Evolutionary conservation across 1,140 invertebrate genomes (phyloP).

Genomic region (Phymastichus coffea): DNA sequence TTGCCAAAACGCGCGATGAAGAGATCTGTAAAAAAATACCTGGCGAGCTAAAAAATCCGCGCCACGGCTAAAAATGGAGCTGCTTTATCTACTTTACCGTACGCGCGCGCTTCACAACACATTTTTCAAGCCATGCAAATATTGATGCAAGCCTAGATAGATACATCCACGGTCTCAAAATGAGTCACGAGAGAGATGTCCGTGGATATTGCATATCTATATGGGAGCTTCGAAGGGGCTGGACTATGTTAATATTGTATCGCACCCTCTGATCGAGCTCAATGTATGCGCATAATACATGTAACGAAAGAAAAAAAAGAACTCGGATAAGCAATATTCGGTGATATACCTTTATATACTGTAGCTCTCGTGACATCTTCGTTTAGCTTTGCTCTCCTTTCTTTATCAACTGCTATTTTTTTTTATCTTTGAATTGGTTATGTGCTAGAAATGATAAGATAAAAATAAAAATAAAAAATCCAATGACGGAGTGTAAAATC

Average conservation of each 20-base stretch:
- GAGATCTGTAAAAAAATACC: slow-evolving; percentile 26
- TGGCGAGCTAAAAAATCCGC: slow-evolving; percentile 2
- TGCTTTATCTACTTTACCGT: background rate
- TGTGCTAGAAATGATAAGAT: slow-evolving; percentile 15
- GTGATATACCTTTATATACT: slow-evolving; percentile 20
- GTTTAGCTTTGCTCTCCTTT: slow-evolving; percentile 4
- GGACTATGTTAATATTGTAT: slow-evolving; percentile 10
- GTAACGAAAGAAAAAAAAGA: background rate
- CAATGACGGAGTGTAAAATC: background rate
- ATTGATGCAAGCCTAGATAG: slow-evolving; percentile 3
- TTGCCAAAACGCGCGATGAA: too few relatives aligned
- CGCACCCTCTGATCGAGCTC: slow-evolving; percentile 5
- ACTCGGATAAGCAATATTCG: slow-evolving; percentile 16
- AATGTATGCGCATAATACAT: background rate
- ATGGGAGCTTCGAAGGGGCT: slow-evolving; percentile 1
- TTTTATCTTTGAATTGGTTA: background rate
- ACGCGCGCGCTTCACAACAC: background rate
- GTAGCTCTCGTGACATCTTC: background rate
- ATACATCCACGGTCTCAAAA: slow-evolving; percentile 20
- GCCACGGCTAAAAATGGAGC: background rate
- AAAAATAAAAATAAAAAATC: slow-evolving; percentile 13
- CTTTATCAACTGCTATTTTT: slow-evolving; percentile 6
- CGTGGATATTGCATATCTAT: slow-evolving; percentile 9
- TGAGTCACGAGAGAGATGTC: slow-evolving; percentile 20
- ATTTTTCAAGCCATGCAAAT: background rate